These are phyloP conservation scores for Labeo rohita DNA, from an alignment of 2,113 vertebrate genomes.

Conservation along the genomic window DNA sequence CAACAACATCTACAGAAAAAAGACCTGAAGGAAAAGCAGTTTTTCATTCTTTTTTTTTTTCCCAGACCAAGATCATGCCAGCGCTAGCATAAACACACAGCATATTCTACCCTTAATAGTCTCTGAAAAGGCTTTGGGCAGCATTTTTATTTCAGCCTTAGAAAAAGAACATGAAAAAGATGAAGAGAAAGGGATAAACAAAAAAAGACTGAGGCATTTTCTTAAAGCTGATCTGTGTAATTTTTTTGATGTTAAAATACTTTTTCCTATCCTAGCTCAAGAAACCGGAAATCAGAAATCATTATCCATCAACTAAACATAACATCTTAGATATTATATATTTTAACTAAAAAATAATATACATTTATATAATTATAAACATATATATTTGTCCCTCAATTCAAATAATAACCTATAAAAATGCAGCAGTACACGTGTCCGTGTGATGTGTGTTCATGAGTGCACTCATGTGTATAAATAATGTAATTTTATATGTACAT, in stretches of 20 bases:
- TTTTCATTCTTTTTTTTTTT: slow-evolving; percentile 7
- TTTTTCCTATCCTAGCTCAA: not conserved
- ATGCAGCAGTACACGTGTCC: not conserved
- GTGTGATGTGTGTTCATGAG: slow-evolving; percentile 5
- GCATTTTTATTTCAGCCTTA: slow-evolving; percentile 14
- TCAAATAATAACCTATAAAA: slow-evolving; percentile 10
- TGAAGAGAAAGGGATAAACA: not conserved
- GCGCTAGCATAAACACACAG: slow-evolving; percentile 24
- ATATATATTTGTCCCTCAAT: not conserved
- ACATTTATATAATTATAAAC: not conserved
- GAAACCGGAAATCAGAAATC: no score
- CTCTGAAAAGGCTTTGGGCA: slow-evolving; percentile 25
- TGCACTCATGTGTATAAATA: slow-evolving; percentile 34
- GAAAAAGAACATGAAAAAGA: slow-evolving; percentile 8
- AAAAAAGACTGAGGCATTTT: slow-evolving; percentile 16
- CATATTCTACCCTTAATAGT: slow-evolving; percentile 31
- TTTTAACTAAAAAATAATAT: not conserved
- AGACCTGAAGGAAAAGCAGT: slow-evolving; percentile 9
- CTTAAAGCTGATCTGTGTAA: slow-evolving; percentile 3
- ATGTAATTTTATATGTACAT: slow-evolving; percentile 35
- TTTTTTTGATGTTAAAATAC: slow-evolving; percentile 5
- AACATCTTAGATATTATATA: not conserved
- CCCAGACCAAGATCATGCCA: not conserved
- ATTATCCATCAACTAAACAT: not conserved
- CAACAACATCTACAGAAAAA: slow-evolving; percentile 1